Conservation (phyloP, 2,113 vertebrate species). For the Dasyornis broadbenti region DNA sequence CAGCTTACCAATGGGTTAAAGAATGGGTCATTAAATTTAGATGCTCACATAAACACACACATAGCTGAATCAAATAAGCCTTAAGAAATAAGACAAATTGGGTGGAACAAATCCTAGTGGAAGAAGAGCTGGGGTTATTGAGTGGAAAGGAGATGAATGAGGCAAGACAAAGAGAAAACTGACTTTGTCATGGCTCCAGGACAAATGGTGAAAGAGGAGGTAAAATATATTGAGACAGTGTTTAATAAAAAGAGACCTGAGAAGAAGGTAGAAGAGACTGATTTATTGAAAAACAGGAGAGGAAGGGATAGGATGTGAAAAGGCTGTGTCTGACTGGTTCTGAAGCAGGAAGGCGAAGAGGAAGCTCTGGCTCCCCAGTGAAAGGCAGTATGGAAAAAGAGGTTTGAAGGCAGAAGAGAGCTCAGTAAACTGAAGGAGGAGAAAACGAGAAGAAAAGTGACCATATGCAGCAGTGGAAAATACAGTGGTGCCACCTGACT, state of each 20-base stretch:
- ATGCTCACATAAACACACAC: slow-evolving; percentile 28
- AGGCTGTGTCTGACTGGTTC: neutral
- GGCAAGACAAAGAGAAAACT: slow-evolving; percentile 12
- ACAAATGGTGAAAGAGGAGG: neutral
- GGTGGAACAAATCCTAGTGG: slow-evolving; percentile 31
- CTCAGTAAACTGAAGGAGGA: neutral
- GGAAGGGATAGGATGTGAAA: neutral
- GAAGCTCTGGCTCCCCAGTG: neutral
- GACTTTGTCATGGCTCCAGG: slow-evolving; percentile 22
- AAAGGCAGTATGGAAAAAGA: neutral
- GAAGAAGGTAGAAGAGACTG: neutral
- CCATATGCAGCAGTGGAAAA: neutral
- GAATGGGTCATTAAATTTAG: slow-evolving; percentile 34
- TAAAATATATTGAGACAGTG: neutral
- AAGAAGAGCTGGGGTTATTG: slow-evolving; percentile 9
- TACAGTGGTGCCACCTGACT: neutral
- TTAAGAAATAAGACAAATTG: slow-evolving; percentile 50
- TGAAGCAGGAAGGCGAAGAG: neutral
- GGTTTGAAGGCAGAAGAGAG: neutral
- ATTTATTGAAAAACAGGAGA: neutral
- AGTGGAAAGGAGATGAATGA: slow-evolving; percentile 49
- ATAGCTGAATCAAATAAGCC: slow-evolving; percentile 38
- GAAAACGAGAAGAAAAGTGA: neutral
- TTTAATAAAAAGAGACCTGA: neutral
- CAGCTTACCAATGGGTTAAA: slow-evolving; percentile 13